Conservation (phyloP, 2,113 vertebrate species). For the Gobiocypris rarus region DNA sequence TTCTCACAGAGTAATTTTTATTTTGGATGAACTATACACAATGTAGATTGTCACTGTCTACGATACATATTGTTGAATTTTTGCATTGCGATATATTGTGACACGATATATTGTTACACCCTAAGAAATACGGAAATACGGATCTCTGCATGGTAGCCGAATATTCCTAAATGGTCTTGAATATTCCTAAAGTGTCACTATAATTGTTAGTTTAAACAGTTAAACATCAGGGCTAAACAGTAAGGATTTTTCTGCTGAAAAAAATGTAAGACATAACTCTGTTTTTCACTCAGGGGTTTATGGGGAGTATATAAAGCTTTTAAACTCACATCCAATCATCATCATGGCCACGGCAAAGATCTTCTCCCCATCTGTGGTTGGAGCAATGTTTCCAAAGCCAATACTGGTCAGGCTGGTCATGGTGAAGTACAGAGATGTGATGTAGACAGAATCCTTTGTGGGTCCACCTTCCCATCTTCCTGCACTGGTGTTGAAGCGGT, state of each 20-base stretch:
- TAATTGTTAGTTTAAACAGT: no score
- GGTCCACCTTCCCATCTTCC: constrained; percentile 97
- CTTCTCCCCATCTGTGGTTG: constrained; percentile 96
- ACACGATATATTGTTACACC: no score
- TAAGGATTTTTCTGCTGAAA: no score
- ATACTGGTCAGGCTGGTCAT: constrained; percentile 99
- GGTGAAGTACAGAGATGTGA: constrained; percentile 96
- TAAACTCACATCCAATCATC: constrained; percentile 99
- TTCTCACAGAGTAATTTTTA: no score
- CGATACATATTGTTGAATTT: no score
- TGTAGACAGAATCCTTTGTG: constrained; percentile 96
- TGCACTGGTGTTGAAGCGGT: constrained; percentile 88
- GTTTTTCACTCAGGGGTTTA: neutral
- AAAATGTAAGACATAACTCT: no score
- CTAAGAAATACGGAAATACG: neutral
- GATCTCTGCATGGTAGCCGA: neutral
- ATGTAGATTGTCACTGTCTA: no score
- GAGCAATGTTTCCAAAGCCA: constrained; percentile 97
- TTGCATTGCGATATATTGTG: no score
- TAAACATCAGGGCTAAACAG: no score
- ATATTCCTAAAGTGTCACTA: no score
- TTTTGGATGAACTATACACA: no score
- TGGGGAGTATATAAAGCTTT: constrained; percentile 29
- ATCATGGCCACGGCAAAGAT: constrained; percentile 99
- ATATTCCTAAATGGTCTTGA: neutral